phyloP scores from a whole-genome alignment of 2,797 vertebrate genomes.

The Cuniculus paca region DNA sequence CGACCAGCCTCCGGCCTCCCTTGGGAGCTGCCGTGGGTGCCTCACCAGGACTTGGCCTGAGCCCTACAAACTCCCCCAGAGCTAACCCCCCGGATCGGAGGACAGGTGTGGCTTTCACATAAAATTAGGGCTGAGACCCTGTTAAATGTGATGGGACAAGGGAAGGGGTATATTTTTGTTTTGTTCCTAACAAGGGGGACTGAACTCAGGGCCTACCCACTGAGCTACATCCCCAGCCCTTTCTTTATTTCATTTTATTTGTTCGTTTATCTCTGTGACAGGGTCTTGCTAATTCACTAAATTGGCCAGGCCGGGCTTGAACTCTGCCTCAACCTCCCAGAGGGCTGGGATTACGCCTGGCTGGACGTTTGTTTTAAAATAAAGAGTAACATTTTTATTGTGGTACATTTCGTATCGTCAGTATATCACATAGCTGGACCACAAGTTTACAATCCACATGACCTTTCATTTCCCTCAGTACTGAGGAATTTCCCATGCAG shows the following conservation, averaged over 20 bases:
- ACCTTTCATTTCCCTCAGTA: background rate
- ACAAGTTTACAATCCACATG: background rate
- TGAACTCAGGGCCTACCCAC: background rate
- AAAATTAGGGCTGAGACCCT: background rate
- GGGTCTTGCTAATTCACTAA: background rate
- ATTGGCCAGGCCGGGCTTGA: background rate
- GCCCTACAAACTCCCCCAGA: no score
- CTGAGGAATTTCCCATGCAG: background rate
- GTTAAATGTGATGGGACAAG: no score
- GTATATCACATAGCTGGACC: background rate
- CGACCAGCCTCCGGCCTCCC: background rate
- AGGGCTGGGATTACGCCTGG: background rate
- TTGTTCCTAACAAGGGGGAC: background rate
- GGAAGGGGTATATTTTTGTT: background rate
- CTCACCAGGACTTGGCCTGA: background rate
- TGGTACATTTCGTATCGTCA: background rate
- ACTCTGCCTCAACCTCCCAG: background rate
- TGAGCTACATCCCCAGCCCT: background rate
- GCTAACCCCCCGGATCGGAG: background rate
- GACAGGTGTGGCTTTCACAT: background rate
- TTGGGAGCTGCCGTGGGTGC: background rate
- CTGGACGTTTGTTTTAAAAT: background rate
- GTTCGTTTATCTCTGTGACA: background rate
- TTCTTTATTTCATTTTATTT: background rate
- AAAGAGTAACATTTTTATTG: constrained; percentile 17